These are phyloP conservation scores for Xestia c-nigrum DNA, from an alignment of 2,888 invertebrate genomes.

Conservation along the genomic window DNA sequence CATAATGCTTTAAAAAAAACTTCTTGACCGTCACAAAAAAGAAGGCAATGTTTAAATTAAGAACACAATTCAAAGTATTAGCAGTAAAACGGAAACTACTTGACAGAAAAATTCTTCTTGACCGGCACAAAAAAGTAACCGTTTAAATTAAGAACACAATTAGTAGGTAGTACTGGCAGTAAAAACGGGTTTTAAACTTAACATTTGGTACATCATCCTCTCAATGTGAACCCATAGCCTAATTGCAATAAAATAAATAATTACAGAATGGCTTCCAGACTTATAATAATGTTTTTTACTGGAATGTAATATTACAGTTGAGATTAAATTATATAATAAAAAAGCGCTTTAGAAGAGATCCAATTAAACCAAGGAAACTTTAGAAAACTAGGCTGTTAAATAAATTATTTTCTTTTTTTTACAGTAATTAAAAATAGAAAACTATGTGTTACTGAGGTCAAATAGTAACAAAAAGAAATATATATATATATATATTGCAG, in stretches of 20 bases:
- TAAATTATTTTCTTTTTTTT: not conserved
- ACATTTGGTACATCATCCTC: not conserved
- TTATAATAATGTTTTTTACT: slow-evolving; percentile 82
- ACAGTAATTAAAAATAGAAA: slow-evolving; percentile 8
- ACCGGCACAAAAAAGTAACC: not conserved
- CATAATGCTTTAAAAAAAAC: not conserved
- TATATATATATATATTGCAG: slow-evolving; percentile 3
- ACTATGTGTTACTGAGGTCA: not conserved
- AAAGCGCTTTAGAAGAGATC: slow-evolving; percentile 84
- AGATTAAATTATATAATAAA: slow-evolving; percentile 79
- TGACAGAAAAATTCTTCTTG: not conserved
- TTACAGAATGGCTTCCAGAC: slow-evolving; percentile 71
- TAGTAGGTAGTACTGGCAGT: not conserved
- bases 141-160: not conserved
- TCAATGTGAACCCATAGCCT: slow-evolving; percentile 64
- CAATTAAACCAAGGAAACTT: slow-evolving; percentile 64
- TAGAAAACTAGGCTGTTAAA: slow-evolving; percentile 44
- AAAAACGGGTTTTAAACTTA: not conserved
- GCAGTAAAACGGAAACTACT: too few relatives aligned
- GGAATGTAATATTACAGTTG: slow-evolving; percentile 88
- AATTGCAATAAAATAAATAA: slow-evolving; percentile 61
- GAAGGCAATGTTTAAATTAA: not conserved
- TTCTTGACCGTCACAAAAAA: not conserved
- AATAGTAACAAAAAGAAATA: slow-evolving; percentile 8
- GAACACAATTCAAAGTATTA: too few relatives aligned